These are phyloP conservation scores for Lagocephalus sceleratus DNA, from an alignment of 2,797 vertebrate genomes.

Conservation along the genomic window DNA sequence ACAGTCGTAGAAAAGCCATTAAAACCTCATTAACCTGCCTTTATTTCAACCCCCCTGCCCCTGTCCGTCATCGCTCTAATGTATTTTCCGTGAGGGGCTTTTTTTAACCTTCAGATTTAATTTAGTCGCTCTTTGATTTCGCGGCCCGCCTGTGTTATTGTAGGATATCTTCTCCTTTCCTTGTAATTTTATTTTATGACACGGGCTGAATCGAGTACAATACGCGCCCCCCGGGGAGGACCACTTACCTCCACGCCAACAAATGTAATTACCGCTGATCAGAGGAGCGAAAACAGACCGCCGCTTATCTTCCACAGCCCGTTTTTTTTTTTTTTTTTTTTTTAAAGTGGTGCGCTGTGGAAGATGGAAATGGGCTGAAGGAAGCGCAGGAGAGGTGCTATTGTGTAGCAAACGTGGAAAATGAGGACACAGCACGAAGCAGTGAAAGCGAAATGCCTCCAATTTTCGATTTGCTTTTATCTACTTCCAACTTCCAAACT, in stretches of 20 bases:
- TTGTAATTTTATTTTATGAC: constrained; percentile 76
- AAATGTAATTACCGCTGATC: constrained; percentile 71
- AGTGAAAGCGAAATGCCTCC: not conserved
- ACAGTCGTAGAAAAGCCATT: constrained; percentile 52
- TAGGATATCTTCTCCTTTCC: constrained; percentile 75
- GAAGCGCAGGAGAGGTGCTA: not conserved
- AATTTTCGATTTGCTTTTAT: not conserved
- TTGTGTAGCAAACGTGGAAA: too few species aligned
- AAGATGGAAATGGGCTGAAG: not conserved
- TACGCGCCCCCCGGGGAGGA: constrained; percentile 66
- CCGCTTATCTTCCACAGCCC: constrained; percentile 75
- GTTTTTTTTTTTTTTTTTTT: constrained; percentile 62
- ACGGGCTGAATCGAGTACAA: constrained; percentile 65
- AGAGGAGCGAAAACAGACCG: constrained; percentile 78
- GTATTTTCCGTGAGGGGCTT: constrained; percentile 67
- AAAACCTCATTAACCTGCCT: constrained; percentile 70
- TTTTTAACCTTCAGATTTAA: constrained; percentile 54
- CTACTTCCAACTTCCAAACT: not conserved
- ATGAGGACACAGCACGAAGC: not conserved
- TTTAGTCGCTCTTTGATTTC: constrained; percentile 72
- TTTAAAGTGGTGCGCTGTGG: constrained; percentile 16
- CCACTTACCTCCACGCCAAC: constrained; percentile 71
- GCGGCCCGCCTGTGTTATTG: constrained; percentile 71
- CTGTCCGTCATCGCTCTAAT: constrained; percentile 63
- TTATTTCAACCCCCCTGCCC: constrained; percentile 65